Base-by-base conservation (phyloP, 2,888 invertebrate genomes). In the Phyllotreta cruciferae region DNA sequence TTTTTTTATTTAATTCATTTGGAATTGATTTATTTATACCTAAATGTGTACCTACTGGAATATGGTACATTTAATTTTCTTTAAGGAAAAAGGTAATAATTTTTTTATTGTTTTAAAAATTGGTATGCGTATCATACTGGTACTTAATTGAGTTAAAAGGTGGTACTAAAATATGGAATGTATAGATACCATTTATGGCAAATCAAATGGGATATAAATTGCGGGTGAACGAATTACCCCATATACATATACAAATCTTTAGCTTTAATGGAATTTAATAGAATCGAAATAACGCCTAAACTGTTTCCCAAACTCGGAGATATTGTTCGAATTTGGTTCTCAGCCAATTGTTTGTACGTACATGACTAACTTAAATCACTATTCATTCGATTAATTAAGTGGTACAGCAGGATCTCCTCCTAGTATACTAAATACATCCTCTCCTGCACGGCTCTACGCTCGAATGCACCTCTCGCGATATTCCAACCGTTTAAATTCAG, bases 341-440 rank as follows among this genome's bases (percentile, higher is more conserved):
- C 74, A 74, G 79, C 79, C 79, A 80, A 80, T 79, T 80, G 80
- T 79, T 78, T 75, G 77, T 77, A 77, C 76, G 78, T 78, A 76
- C 77, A 77, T 72, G 75, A 72, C 77, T 74, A 77, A 78, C 78
- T 79, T 78, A 77, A 78, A 79, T 80, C 78, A 77, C 76, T 73
- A 77, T 77, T 77, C 77, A 78, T 78, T 78, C 77, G 75, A 77
- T 79, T 79, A 79, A 80, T 78, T 79, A 78, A 69, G 69, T 62
- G 61, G 45, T 45, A 38, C 50, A 60, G 60, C 45, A n/a, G 9
- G 37, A 42, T 45, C 50, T 34, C 36, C 42, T 10, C 10, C 54
- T 53, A 42, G n/a, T 11, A 42, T 4, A 24, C 24, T 24, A n/a
- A n/a, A n/a, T n/a, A 24, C 24, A 24, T 24, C 24, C 24, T 24